Conservation (phyloP, 2,113 vertebrate species). For the Rhea pennata region DNA sequence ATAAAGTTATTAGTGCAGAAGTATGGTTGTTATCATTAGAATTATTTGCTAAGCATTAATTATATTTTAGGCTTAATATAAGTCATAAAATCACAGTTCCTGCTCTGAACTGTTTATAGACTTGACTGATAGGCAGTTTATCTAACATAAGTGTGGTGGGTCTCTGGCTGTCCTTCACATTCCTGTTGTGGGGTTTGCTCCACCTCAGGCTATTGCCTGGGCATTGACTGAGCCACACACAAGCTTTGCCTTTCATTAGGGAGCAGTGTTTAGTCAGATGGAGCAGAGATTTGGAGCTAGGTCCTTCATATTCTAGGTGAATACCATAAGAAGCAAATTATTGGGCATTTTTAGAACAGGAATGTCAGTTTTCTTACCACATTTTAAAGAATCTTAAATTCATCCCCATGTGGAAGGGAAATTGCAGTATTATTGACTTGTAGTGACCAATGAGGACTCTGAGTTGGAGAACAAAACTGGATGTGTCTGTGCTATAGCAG, state of each 20-base stretch:
- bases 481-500: not conserved
- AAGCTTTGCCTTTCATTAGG: fast-evolving
- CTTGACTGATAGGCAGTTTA: not conserved
- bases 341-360: not conserved
- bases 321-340: not conserved
- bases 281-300: not conserved
- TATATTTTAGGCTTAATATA: not conserved
- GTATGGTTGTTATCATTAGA: not conserved
- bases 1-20: not conserved
- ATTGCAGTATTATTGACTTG: not conserved
- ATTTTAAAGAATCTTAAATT: not conserved
- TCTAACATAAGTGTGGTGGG: fast-evolving
- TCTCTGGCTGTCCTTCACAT: not conserved
- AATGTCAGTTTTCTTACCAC: not conserved
- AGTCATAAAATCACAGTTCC: not conserved
- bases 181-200: not conserved
- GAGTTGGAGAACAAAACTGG: not conserved
- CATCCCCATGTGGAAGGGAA: fast-evolving
- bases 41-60: not conserved
- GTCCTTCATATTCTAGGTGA: fast-evolving
- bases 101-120: not conserved
- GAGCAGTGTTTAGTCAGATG: not conserved
- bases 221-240: fast-evolving
- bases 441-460: not conserved
- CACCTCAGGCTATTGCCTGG: too few relatives aligned